phyloP scores from a whole-genome alignment of 2,113 vertebrate genomes.

The Gymnorhina tibicen region DNA sequence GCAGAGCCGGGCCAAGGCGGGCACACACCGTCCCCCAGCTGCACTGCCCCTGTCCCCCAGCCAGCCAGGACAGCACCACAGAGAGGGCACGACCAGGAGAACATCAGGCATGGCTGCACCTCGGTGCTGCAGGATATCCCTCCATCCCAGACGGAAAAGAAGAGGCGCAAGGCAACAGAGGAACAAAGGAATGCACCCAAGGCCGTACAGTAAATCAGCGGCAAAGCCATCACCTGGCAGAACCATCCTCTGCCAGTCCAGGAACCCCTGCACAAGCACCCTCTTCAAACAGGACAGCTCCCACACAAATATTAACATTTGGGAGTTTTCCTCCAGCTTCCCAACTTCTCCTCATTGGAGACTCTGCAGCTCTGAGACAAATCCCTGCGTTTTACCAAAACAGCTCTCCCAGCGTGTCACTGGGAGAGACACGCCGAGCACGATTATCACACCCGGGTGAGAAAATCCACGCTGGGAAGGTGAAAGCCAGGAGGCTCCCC shows the following conservation, averaged over 20 bases:
- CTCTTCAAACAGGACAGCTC: not conserved
- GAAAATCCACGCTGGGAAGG: fast-evolving
- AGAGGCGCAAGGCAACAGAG: not conserved
- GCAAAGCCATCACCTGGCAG: not conserved
- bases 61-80: not conserved
- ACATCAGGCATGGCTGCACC: fast-evolving
- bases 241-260: not conserved
- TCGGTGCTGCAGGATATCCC: not conserved
- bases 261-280: not conserved
- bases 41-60: not conserved
- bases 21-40: fast-evolving
- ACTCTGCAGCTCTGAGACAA: fast-evolving
- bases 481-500: not conserved
- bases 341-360: not conserved
- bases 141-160: not conserved
- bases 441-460: fast-evolving
- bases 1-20: fast-evolving
- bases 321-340: not conserved
- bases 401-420: fast-evolving
- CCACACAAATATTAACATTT: not conserved
- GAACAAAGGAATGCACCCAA: not conserved
- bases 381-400: not conserved
- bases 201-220: not conserved
- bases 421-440: not conserved
- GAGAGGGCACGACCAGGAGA: not conserved